These are phyloP conservation scores for Calypte anna DNA, from an alignment of 2,113 vertebrate genomes.

Conservation along the genomic window DNA sequence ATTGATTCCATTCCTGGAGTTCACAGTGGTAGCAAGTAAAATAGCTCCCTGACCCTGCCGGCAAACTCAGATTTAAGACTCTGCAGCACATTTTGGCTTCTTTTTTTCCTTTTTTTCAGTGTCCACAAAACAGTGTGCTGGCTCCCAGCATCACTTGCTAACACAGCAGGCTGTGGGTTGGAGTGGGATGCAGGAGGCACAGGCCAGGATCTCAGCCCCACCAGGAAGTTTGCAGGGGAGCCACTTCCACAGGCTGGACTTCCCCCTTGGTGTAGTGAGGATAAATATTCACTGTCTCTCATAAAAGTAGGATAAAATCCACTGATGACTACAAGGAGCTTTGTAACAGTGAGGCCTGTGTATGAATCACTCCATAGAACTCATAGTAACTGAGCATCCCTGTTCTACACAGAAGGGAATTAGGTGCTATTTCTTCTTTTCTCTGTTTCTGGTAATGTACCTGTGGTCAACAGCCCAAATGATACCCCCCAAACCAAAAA, in stretches of 20 bases:
- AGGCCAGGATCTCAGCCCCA: neutral
- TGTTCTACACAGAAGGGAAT: neutral
- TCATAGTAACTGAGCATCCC: neutral
- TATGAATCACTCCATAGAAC: neutral
- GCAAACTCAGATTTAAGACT: constrained; percentile 38
- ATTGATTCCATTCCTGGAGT: constrained; percentile 81
- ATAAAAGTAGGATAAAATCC: neutral
- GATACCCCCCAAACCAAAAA: neutral
- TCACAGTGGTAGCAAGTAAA: constrained; percentile 73
- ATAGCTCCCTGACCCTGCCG: constrained; percentile 69
- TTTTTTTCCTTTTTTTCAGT: neutral
- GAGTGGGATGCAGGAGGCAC: neutral
- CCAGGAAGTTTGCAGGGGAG: neutral
- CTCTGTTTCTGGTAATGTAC: neutral
- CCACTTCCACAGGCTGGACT: neutral
- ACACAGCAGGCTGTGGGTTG: neutral
- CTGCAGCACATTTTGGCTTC: neutral
- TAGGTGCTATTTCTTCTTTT: constrained; percentile 30
- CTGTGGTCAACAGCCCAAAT: neutral
- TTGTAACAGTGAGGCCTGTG: neutral
- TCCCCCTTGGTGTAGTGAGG: neutral
- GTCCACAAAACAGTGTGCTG: neutral
- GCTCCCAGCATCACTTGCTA: neutral
- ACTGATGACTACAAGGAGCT: neutral
- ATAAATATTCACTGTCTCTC: neutral